Evolutionary conservation across 2,797 vertebrate species (phyloP).

Genomic region (Sebastes kiyomatsui): DNA sequence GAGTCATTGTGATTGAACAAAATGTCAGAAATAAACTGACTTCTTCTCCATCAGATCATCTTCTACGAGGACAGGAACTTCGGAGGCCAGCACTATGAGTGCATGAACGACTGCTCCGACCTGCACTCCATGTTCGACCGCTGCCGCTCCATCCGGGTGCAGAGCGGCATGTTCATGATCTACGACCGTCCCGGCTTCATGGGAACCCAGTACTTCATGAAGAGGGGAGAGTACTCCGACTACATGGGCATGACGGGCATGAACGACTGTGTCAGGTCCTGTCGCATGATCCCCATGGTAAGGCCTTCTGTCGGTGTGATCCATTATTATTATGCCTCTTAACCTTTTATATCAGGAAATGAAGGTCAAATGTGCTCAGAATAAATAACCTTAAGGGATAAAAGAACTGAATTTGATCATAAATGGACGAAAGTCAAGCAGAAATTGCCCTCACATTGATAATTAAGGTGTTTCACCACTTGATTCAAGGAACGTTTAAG

Average conservation of each 20-base stretch:
- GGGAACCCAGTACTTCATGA: constrained; percentile 78
- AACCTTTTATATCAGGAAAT: neutral
- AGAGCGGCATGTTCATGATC: constrained; percentile 81
- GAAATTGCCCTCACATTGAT: neutral
- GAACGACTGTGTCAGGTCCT: constrained; percentile 75
- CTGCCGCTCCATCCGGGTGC: constrained; percentile 80
- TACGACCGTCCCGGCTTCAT: constrained; percentile 72
- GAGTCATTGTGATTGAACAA: neutral
- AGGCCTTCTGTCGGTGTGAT: neutral
- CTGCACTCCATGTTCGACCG: constrained; percentile 70
- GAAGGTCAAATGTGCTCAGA: neutral
- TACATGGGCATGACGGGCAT: constrained; percentile 67
- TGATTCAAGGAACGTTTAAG: neutral
- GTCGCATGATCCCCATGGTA: constrained; percentile 74
- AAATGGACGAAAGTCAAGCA: neutral
- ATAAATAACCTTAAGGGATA: neutral
- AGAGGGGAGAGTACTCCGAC: constrained; percentile 78
- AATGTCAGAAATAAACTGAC: neutral
- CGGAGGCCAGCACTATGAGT: constrained; percentile 76
- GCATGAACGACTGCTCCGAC: constrained; percentile 75
- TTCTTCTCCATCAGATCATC: constrained; percentile 72
- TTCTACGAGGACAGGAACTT: constrained; percentile 85
- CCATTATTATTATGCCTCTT: neutral
- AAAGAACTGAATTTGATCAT: neutral
- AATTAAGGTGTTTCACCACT: neutral